phyloP scores from a whole-genome alignment of 2,888 invertebrate species.

The Chalcosyrphus nemorum region DNA sequence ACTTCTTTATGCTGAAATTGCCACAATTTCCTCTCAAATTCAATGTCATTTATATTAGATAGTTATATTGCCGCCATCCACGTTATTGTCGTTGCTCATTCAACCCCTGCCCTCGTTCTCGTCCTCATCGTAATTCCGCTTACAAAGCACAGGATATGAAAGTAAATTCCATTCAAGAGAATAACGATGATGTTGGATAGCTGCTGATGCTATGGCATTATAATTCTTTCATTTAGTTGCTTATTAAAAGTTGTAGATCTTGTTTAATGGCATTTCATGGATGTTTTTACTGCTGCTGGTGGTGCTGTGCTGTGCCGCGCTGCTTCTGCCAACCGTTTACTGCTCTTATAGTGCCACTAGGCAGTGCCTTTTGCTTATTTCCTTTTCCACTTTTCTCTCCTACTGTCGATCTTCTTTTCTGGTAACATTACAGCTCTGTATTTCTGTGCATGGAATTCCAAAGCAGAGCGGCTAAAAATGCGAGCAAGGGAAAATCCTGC shows the following conservation, averaged over 20 bases:
- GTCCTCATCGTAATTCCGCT: conserved; percentile 62
- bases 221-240: conserved; percentile 73
- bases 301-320: not conserved
- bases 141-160: conserved; percentile 71
- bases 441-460: conserved; percentile 46
- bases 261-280: conserved; percentile 72
- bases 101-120: not conserved
- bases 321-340: conserved; percentile 43
- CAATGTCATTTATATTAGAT: conserved; percentile 68
- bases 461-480: conserved; percentile 42
- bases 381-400: conserved; percentile 9
- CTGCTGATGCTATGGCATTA: conserved; percentile 72
- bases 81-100: conserved; percentile 1
- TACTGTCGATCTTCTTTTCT: conserved; percentile 39
- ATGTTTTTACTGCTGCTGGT: conserved; percentile 59
- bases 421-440: not conserved
- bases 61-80: conserved; percentile 51
- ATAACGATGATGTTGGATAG: conserved; percentile 70
- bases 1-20: conserved; percentile 38
- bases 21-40: conserved; percentile 69
- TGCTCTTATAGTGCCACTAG: conserved; percentile 5
- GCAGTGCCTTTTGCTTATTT: conserved; percentile 11
- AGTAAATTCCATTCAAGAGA: conserved; percentile 70
- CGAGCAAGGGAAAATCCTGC: conserved; percentile 55
- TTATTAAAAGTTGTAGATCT: conserved; percentile 73